Percentiles rank a stretch among this genome's conserved stretches.
These are phyloP conservation scores for Scaptomyza tumidula DNA, from an alignment of 2,888 invertebrate species.

Conservation along the genomic window DNA sequence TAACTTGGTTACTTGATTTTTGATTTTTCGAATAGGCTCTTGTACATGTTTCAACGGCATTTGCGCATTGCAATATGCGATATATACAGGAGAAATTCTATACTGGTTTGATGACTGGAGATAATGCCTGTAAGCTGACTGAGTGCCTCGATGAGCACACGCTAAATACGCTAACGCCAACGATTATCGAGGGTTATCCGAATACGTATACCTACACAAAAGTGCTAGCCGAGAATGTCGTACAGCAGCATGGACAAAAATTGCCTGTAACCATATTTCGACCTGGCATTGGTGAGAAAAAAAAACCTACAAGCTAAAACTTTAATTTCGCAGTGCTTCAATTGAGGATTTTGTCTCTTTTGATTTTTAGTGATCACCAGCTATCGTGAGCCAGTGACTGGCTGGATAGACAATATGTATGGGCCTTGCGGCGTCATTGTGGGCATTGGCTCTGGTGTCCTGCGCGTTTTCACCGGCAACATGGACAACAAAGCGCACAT, in stretches of 20 bases:
- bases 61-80: conserved; percentile 87
- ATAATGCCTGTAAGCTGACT: conserved; percentile 83
- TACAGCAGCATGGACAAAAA: conserved; percentile 86
- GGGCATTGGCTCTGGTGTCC: conserved; percentile 87
- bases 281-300: conserved; percentile 87
- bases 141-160: conserved; percentile 84
- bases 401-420: conserved; percentile 90
- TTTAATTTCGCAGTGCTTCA: too few species aligned
- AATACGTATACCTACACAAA: conserved; percentile 92
- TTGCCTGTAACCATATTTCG: conserved; percentile 89
- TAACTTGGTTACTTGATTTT: neutral
- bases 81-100: conserved; percentile 85
- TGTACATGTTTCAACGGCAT: conserved; percentile 89
- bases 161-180: conserved; percentile 82
- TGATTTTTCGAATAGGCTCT: conserved; percentile 80
- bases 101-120: conserved; percentile 80
- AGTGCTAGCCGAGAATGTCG: conserved; percentile 88
- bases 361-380: conserved; percentile 85
- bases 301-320: neutral
- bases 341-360: neutral
- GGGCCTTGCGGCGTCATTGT: conserved; percentile 86
- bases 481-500: conserved; percentile 84
- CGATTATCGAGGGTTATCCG: conserved; percentile 85
- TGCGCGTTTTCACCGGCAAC: conserved; percentile 85
- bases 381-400: conserved; percentile 86